Evolutionary conservation across 2,113 vertebrate genomes (phyloP).

Genomic region (Eptatretus burgeri): DNA sequence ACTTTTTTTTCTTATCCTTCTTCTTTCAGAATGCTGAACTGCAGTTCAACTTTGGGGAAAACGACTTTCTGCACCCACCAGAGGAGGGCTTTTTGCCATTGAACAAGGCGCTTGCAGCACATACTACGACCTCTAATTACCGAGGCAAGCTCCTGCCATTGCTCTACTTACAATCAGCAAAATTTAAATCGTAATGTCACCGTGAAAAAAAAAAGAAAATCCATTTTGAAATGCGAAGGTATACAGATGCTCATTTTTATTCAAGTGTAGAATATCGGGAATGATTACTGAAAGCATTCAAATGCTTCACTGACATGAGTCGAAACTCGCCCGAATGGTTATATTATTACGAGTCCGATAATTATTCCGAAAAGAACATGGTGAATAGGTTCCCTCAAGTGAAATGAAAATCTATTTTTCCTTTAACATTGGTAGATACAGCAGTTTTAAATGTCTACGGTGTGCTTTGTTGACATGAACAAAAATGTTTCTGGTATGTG

Average conservation of each 20-base stretch:
- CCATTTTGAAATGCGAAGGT: neutral
- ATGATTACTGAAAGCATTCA: neutral
- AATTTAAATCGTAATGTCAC: too few relatives aligned
- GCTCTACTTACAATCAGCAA: too few relatives aligned
- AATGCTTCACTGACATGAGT: neutral
- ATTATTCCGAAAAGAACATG: too few relatives aligned
- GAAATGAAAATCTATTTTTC: too few relatives aligned
- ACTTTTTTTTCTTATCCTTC: neutral
- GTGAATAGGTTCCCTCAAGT: too few relatives aligned
- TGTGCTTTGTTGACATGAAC: too few relatives aligned
- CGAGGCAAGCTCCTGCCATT: slow-evolving; percentile 21
- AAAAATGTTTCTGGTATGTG: too few relatives aligned
- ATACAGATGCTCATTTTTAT: neutral
- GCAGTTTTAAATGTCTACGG: too few relatives aligned
- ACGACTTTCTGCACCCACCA: slow-evolving; percentile 51
- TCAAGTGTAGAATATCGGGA: neutral
- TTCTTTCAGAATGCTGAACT: slow-evolving; percentile 58
- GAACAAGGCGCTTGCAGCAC: slow-evolving; percentile 35
- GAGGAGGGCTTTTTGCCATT: slow-evolving; percentile 48
- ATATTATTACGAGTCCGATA: too few relatives aligned
- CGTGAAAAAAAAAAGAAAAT: too few relatives aligned
- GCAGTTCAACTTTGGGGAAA: slow-evolving; percentile 83
- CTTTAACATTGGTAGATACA: too few relatives aligned
- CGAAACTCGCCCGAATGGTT: too few relatives aligned
- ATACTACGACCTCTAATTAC: slow-evolving; percentile 42